Evolutionary conservation across 2,888 invertebrate genomes (phyloP), one percentile per base, ranked within the genome.

Genomic region (Clivina fossor): DNA sequence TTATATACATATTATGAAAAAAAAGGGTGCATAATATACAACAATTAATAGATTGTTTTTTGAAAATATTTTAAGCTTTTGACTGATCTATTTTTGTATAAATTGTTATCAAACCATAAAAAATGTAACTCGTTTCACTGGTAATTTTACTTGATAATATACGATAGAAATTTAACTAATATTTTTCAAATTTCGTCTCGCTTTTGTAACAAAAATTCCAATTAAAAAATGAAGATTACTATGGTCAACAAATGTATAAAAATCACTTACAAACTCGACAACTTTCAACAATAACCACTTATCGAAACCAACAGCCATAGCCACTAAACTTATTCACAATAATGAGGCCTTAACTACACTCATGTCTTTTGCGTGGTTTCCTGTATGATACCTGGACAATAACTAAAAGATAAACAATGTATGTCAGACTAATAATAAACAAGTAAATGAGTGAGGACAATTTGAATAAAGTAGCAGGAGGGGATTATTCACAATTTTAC

Each of bases 261-360:
- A 65, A 71, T 44, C 50, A 69, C 73, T 71, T 64, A 74, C 74
- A 63, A 73, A 65, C 69, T 74, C 70, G 28, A 73, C 47, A 40
- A 73, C 60, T 63, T 72, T 74, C 43, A 74, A 60, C 11, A 71
- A 57, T 4, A 72, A 70, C 74, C 74, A 74, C 61, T 66, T 68
- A 62, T 74, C 72, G 54, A 71, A 73, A 59, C 65, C 68, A 18
- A 65, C 64, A 16, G 61, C 60, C 65, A 65, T 65, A 11, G 19
- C 47, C 16, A 37, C n/a, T 33, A 20, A 16, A 33, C 32, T 20
- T 18, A 20, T 24, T 35, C 37, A 32, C 33, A 43, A 51, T 18
- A 41, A 33, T 16, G 3, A 18, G 9, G 18, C 38, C 24, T 13
- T 5, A 24, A 37, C 38, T 19, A 26, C 28, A 26, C 40, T 19